Percentiles rank a stretch among this genome's conserved stretches.
Conservation (phyloP, 2,888 invertebrate genomes). For the Drosophila koepferae region DNA sequence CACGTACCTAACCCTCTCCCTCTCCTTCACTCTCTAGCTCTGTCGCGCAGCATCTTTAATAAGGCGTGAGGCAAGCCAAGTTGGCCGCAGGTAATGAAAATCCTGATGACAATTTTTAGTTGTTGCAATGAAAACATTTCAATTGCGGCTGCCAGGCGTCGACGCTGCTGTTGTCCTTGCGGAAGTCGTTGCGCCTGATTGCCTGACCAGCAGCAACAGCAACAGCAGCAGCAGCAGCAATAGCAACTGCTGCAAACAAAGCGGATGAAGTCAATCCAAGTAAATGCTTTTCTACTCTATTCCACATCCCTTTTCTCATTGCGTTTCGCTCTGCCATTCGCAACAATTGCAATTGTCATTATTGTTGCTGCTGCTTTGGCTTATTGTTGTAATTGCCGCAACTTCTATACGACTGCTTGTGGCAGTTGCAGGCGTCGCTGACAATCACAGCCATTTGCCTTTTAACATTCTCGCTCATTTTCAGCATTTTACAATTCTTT, state of each 20-base stretch:
- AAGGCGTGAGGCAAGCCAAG: slow-evolving; percentile 67
- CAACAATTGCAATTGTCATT: slow-evolving; percentile 63
- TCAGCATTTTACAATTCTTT: slow-evolving; percentile 11
- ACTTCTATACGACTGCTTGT: slow-evolving; percentile 54
- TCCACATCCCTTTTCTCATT: slow-evolving; percentile 49
- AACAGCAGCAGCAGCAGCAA: slow-evolving; percentile 10
- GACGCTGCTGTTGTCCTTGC: slow-evolving; percentile 55
- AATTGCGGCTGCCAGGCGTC: slow-evolving; percentile 75
- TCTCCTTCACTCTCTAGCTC: not conserved
- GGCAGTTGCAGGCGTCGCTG: slow-evolving; percentile 56
- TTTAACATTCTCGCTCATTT: not conserved
- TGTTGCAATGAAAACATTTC: slow-evolving; percentile 81
- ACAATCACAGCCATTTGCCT: slow-evolving; percentile 59
- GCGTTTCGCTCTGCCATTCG: slow-evolving; percentile 25
- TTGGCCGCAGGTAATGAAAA: slow-evolving; percentile 81
- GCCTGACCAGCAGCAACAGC: slow-evolving; percentile 44
- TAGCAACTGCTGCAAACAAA: slow-evolving; percentile 48
- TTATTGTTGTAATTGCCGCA: slow-evolving; percentile 59
- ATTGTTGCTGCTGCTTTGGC: slow-evolving; percentile 42
- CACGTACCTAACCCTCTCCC: not conserved
- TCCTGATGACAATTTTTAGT: slow-evolving; percentile 81
- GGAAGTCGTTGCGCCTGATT: slow-evolving; percentile 73
- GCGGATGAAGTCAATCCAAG: slow-evolving; percentile 80
- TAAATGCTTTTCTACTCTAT: slow-evolving; percentile 67
- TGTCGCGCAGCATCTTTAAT: slow-evolving; percentile 64